Percentiles rank a stretch among this genome's conserved stretches.
Conservation (phyloP, 2,113 vertebrate species). For the Poecilia latipinna region DNA sequence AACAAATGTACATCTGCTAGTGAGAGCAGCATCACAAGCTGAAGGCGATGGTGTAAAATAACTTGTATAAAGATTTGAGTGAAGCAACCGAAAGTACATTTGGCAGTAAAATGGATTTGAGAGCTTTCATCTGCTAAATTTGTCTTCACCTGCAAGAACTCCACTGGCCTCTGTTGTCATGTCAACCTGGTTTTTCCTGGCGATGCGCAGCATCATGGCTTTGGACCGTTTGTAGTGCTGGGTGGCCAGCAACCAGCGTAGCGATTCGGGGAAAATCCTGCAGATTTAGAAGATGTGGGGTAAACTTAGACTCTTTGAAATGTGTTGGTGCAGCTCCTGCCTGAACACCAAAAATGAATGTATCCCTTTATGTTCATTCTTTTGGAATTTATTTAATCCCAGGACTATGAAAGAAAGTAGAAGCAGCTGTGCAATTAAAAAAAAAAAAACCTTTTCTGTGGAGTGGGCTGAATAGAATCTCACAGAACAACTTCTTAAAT, state of each 20-base stretch:
- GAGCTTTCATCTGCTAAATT: neutral
- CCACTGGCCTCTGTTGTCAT: constrained; percentile 85
- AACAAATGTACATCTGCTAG: too few species aligned
- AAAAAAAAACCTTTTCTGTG: neutral
- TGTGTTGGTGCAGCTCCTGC: neutral
- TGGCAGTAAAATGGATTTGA: neutral
- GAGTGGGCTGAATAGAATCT: too few species aligned
- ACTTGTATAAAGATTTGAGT: constrained; percentile 1
- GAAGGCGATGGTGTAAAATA: neutral
- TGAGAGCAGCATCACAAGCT: too few species aligned
- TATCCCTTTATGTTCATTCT: too few species aligned
- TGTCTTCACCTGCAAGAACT: constrained; percentile 86
- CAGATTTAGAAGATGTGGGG: neutral
- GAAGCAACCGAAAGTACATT: neutral
- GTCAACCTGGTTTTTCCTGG: constrained; percentile 87
- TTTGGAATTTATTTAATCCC: too few species aligned
- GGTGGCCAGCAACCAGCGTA: constrained; percentile 96
- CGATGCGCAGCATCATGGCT: constrained; percentile 88
- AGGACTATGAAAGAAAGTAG: neutral
- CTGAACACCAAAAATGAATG: neutral
- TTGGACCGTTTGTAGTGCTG: constrained; percentile 92
- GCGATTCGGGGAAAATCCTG: constrained; percentile 96
- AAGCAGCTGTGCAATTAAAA: neutral
- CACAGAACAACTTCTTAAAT: neutral
- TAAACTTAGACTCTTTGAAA: neutral